A percentile compares a stretch with the other conserved stretches of the same genome.
phyloP scores from a whole-genome alignment of 2,888 invertebrate species.

The Pollenia griseotomentosa region DNA sequence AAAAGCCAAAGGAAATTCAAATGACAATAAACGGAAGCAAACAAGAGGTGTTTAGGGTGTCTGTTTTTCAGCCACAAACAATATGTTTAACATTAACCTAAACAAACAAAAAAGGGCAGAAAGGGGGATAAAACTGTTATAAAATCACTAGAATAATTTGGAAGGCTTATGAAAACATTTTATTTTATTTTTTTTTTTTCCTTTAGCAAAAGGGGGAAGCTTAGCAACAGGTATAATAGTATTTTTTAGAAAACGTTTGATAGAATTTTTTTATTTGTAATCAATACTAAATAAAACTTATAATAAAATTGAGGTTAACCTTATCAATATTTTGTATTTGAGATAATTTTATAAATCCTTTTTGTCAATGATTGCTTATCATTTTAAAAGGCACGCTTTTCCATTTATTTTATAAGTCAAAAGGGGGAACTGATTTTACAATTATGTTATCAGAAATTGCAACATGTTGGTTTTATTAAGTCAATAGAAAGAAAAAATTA shows the following conservation, averaged over 20 bases:
- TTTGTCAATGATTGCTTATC: background rate
- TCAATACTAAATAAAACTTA: background rate
- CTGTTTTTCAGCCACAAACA: slow-evolving; percentile 31
- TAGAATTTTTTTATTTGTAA: slow-evolving; percentile 8
- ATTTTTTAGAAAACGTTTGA: background rate
- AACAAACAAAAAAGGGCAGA: background rate
- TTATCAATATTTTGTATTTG: background rate
- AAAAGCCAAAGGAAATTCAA: slow-evolving; percentile 44
- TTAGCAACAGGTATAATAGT: slow-evolving; percentile 39
- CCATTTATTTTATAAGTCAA: background rate
- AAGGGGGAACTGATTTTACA: background rate
- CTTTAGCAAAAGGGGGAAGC: background rate
- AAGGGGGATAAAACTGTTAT: slow-evolving; percentile 1
- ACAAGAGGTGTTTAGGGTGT: slow-evolving; percentile 65
- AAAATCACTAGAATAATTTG: slow-evolving; percentile 20
- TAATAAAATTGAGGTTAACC: slow-evolving; percentile 19
- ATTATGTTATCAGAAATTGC: background rate
- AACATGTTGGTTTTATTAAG: background rate
- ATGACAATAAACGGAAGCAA: slow-evolving; percentile 69
- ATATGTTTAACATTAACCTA: slow-evolving; percentile 24
- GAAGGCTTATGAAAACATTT: background rate
- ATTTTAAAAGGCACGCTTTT: slow-evolving; percentile 5
- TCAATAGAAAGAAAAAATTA: background rate
- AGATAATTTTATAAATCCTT: slow-evolving; percentile 27
- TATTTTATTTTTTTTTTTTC: background rate